Conservation (phyloP, 2,888 invertebrate species). For the Macropis europaea region DNA sequence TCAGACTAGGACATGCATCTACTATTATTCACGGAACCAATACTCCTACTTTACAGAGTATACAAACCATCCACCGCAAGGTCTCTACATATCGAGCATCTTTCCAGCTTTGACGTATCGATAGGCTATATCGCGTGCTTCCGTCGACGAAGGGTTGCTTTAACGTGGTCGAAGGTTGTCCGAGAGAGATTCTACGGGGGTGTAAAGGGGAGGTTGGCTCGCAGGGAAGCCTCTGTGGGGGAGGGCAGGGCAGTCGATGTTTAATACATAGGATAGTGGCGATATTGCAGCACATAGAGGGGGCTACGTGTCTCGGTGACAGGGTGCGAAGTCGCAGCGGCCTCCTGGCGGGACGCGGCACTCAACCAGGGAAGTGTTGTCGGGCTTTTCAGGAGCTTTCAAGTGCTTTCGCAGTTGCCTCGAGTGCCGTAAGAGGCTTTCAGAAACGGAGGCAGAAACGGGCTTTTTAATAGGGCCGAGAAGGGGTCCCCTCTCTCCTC, state of each 20-base stretch:
- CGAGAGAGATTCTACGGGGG: conserved; percentile 25
- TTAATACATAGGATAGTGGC: conserved; percentile 76
- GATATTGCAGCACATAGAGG: conserved; percentile 71
- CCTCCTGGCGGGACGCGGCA: conserved; percentile 76
- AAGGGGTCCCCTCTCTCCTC: conserved; percentile 52
- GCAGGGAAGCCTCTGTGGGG: conserved; percentile 2
- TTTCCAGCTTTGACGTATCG: conserved; percentile 8
- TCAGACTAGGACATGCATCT: no score
- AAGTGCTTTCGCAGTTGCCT: conserved; percentile 80
- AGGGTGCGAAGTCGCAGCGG: conserved; percentile 75
- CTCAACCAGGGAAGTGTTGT: conserved; percentile 79
- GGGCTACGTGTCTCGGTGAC: conserved; percentile 75
- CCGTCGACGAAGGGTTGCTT: conserved; percentile 28
- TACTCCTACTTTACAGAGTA: background rate
- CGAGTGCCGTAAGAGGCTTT: conserved; percentile 80
- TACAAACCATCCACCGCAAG: background rate
- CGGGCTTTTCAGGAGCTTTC: conserved; percentile 80
- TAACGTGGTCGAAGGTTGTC: conserved; percentile 33
- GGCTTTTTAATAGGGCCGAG: conserved; percentile 80
- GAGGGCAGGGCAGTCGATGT: conserved; percentile 66
- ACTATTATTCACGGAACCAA: no score
- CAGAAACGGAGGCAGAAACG: conserved; percentile 80
- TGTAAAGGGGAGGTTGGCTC: background rate
- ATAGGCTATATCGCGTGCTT: background rate
- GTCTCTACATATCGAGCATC: background rate